phyloP scores from a whole-genome alignment of 2,797 vertebrate species.

The Pseudopleuronectes americanus region DNA sequence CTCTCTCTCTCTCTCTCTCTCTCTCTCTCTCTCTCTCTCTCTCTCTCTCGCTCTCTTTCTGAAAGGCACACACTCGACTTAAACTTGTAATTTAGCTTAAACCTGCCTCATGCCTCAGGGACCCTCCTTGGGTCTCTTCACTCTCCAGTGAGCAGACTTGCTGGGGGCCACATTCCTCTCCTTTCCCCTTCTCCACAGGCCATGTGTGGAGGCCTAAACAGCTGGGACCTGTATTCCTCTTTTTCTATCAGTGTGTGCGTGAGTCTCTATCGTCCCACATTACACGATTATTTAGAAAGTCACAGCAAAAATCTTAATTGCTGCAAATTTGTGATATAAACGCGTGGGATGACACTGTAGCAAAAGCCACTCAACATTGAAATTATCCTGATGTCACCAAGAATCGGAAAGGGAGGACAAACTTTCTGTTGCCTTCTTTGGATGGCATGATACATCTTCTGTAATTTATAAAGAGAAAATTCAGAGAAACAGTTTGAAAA shows the following conservation, averaged over 20 bases:
- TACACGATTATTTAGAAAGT: not conserved
- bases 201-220: slow-evolving; percentile 62
- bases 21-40: not conserved
- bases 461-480: not conserved
- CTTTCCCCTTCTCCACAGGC: slow-evolving; percentile 37
- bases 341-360: not conserved
- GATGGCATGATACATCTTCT: not conserved
- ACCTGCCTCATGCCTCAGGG: slow-evolving; percentile 38
- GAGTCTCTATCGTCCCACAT: slow-evolving; percentile 18
- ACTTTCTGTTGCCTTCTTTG: too few species aligned
- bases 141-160: slow-evolving; percentile 62
- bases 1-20: not conserved
- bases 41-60: not conserved
- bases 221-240: slow-evolving; percentile 53
- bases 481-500: not conserved
- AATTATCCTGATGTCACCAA: not conserved
- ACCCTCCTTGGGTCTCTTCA: slow-evolving; percentile 59
- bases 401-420: too few species aligned
- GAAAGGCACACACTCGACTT: not conserved
- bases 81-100: slow-evolving; percentile 59
- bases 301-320: not conserved
- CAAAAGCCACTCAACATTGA: not conserved
- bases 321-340: not conserved
- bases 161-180: slow-evolving; percentile 53
- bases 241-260: slow-evolving; percentile 27